Conservation (phyloP, 2,888 invertebrate genomes). For the Andrena camellia region DNA sequence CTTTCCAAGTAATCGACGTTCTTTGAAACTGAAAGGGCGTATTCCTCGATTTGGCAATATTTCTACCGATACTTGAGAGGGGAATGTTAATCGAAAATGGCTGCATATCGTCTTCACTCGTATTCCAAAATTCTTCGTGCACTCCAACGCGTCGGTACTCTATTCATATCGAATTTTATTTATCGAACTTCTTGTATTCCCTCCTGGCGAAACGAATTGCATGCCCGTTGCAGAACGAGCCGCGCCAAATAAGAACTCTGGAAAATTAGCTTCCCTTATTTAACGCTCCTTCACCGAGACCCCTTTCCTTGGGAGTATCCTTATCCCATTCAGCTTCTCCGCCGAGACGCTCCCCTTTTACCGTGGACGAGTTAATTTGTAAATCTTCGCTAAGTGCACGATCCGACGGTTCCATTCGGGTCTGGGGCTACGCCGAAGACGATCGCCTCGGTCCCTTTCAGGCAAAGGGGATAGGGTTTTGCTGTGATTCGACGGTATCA, state of each 20-base stretch:
- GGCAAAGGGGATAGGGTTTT: slow-evolving; percentile 22
- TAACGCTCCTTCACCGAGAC: not conserved
- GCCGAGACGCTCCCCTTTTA: not conserved
- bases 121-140: too few species aligned
- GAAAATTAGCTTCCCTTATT: slow-evolving; percentile 4
- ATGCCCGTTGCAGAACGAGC: not conserved
- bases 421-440: slow-evolving; percentile 20
- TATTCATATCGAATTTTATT: too few species aligned
- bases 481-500: slow-evolving; percentile 47
- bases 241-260: not conserved
- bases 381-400: slow-evolving; percentile 54
- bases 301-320: not conserved
- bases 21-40: not conserved
- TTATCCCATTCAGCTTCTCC: slow-evolving; percentile 2
- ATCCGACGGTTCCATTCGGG: slow-evolving; percentile 29
- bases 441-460: slow-evolving; percentile 34
- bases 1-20: not conserved
- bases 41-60: not conserved
- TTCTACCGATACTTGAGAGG: not conserved
- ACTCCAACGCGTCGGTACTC: too few species aligned
- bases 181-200: too few species aligned
- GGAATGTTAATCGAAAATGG: too few species aligned
- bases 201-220: not conserved
- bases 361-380: slow-evolving; percentile 43
- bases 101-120: too few species aligned